Conservation (phyloP, 2,797 vertebrate species). For the Diglossa cyanea region DNA sequence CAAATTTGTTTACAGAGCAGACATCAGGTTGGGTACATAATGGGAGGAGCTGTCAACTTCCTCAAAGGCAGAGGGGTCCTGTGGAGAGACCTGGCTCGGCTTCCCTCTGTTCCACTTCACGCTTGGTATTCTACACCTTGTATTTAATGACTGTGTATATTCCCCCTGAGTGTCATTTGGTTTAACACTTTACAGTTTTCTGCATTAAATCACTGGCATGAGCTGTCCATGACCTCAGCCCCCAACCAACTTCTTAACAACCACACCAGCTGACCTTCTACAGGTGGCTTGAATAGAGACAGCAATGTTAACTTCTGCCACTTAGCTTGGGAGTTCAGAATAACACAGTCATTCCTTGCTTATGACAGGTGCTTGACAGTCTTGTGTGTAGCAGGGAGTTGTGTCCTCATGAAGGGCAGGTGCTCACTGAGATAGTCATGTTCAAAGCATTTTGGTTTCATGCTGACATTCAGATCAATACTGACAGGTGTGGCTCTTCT, state of each 20-base stretch:
- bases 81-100: not conserved
- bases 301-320: fast-evolving
- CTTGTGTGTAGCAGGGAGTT: not conserved
- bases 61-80: not conserved
- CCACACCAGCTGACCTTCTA: not conserved
- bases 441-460: not conserved
- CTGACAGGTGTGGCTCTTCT: not conserved
- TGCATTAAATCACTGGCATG: not conserved
- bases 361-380: not conserved
- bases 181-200: not conserved
- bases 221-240: not conserved
- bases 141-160: not conserved
- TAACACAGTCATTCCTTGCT: not conserved
- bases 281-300: not conserved
- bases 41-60: not conserved
- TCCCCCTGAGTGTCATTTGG: not conserved
- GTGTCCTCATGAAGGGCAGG: not conserved
- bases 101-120: not conserved
- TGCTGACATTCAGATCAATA: not conserved
- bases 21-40: not conserved
- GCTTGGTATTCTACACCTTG: not conserved
- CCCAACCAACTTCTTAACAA: not conserved
- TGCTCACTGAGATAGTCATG: not conserved
- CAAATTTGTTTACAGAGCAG: not conserved
- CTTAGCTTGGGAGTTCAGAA: not conserved